Evolutionary conservation across 2,888 invertebrate species (phyloP).

Genomic region (Xylophagus ater): DNA sequence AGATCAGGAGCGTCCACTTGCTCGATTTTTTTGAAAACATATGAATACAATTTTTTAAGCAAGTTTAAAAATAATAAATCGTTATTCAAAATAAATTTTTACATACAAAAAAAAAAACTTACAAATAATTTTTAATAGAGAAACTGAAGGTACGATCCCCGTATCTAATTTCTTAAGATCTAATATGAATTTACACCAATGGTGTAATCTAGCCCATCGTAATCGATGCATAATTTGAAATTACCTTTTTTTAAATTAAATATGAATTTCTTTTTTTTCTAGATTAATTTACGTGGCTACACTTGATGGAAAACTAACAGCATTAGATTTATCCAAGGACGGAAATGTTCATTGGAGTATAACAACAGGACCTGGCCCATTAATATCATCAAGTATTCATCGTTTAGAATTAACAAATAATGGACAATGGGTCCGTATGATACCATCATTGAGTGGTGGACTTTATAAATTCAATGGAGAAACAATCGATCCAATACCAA

Average conservation of each 20-base stretch:
- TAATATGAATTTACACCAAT: no score
- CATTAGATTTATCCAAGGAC: constrained; percentile 57
- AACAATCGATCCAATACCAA: constrained; percentile 74
- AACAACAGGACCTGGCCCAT: constrained; percentile 59
- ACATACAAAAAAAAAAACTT: no score
- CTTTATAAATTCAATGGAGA: constrained; percentile 87
- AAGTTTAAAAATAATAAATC: no score
- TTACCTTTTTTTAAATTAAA: background rate
- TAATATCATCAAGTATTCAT: constrained; percentile 83
- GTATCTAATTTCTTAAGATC: no score
- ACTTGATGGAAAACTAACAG: constrained; percentile 77
- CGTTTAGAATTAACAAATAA: constrained; percentile 72
- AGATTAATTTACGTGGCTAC: constrained; percentile 79
- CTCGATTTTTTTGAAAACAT: no score
- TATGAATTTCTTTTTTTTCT: constrained; percentile 4
- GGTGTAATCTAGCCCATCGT: no score
- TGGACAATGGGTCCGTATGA: constrained; percentile 77
- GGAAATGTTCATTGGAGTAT: constrained; percentile 68
- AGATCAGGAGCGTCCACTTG: no score
- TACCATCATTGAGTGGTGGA: constrained; percentile 85
- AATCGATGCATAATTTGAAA: background rate
- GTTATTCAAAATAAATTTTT: no score
- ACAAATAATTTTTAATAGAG: no score
- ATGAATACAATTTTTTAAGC: no score
- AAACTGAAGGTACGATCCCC: no score